Conservation (phyloP, 2,113 vertebrate species). For the Cricetomys ansorgei region DNA sequence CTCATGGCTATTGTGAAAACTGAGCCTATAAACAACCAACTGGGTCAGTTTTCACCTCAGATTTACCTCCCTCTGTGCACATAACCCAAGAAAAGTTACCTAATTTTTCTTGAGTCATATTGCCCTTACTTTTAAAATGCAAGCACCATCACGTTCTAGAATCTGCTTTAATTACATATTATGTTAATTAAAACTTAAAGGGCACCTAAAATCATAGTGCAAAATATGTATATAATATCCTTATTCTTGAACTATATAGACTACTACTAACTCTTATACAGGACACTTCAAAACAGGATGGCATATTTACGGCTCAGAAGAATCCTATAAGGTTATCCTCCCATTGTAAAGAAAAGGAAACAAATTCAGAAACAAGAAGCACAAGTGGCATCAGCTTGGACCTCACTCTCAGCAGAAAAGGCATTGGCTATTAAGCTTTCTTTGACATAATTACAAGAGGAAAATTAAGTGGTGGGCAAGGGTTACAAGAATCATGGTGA, state of each 20-base stretch:
- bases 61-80: neutral
- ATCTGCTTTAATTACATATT: neutral
- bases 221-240: neutral
- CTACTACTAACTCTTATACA: neutral
- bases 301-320: neutral
- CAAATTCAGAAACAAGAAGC: conserved; percentile 11
- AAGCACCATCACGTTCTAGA: neutral
- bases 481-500: conserved; percentile 11
- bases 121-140: neutral
- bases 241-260: neutral
- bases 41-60: neutral
- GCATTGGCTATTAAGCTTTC: neutral
- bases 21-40: neutral
- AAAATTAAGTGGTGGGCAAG: conserved; percentile 13
- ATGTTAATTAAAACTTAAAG: conserved; percentile 25
- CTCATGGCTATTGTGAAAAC: neutral
- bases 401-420: neutral
- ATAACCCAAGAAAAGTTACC: neutral
- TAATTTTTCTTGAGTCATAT: neutral
- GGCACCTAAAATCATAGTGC: neutral
- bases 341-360: neutral
- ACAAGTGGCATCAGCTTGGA: neutral
- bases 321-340: neutral
- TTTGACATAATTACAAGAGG: conserved; percentile 23
- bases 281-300: neutral